Base-by-base conservation (phyloP, 2,888 invertebrate genomes). In the Caenorhabditis panamensis region DNA sequence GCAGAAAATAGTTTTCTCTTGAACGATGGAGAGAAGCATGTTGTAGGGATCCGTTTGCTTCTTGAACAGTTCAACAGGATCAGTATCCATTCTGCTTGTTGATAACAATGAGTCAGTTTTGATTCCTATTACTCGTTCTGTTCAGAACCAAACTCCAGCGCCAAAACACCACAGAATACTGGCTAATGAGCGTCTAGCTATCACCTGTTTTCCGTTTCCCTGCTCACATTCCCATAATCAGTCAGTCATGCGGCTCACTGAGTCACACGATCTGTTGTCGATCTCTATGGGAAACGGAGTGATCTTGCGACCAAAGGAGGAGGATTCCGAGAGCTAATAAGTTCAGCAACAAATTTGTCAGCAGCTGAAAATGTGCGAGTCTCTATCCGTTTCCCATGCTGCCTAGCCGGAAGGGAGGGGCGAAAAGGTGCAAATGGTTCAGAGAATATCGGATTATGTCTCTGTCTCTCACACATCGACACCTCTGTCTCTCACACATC, bases 371-470 rank as follows among this genome's bases (percentile, higher is more conserved):
- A 63, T 56, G 36, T 63, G 31, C 36, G 16, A n/a, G 24, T 26
- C 31, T 62, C 22, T 47, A 36, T 26, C 26, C 53, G 24, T 18
- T n/a, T 20, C 5, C 6, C 8, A 36, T 44, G 47, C 47, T 62
- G n/a, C 22, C 20, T 72, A 41, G 22, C 13, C 49, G 51, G 58
- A 26, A 37, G 73, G 59, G 64, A 49, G 26, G 24, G 26, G 28
- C 62, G 51, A 41, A 41, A 58, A 58, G 41, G 24, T 41, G 22
- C 18, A 49, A 64, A 66, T 41, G 56, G 64, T 47, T 59, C 73
- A 73, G 64, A 66, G 73, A 58, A 51, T 63, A 66, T 24, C 20
- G 66, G 73, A 73, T 73, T 73, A 73, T 20, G 64, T 44, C 16
- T 41, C 16, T 58, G 8, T 3, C 31, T 16, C 56, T n/a, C 28